A percentile compares a stretch with the other conserved stretches of the same genome.
Evolutionary conservation across 2,888 invertebrate genomes (phyloP).

Genomic region (Calephelis perditalis): DNA sequence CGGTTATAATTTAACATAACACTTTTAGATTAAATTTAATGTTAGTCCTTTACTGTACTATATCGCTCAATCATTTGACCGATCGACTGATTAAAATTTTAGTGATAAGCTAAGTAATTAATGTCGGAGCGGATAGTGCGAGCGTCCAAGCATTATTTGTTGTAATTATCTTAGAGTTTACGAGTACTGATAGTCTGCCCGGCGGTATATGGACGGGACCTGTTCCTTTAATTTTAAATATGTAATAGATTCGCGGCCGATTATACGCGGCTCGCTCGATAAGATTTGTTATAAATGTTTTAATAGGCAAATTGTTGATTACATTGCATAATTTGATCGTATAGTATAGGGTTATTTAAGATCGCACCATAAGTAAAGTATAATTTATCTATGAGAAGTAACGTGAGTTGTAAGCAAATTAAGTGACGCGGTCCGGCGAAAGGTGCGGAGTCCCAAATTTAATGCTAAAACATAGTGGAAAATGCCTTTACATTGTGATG

Average conservation of each 20-base stretch:
- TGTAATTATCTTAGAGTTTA: constrained; percentile 62
- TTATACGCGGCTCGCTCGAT: constrained; percentile 39
- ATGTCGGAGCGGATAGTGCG: constrained; percentile 42
- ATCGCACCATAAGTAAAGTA: constrained; percentile 76
- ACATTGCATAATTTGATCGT: constrained; percentile 72
- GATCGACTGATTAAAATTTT: constrained; percentile 79
- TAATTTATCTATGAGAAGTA: constrained; percentile 73
- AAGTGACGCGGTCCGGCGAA: constrained; percentile 65
- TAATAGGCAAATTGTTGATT: constrained; percentile 71
- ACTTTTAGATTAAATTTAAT: constrained; percentile 78
- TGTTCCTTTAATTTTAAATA: constrained; percentile 58
- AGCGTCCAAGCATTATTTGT: constrained; percentile 41
- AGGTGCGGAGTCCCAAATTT: constrained; percentile 67
- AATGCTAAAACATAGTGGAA: constrained; percentile 58
- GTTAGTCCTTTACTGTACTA: constrained; percentile 77
- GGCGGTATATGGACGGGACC: constrained; percentile 33
- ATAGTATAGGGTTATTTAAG: constrained; percentile 77
- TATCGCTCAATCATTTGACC: constrained; percentile 78
- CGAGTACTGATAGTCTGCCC: constrained; percentile 54
- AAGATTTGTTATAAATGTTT: constrained; percentile 68
- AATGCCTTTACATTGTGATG: constrained; percentile 70
- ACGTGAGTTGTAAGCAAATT: constrained; percentile 65
- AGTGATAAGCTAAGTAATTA: constrained; percentile 75
- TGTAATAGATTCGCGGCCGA: constrained; percentile 39
- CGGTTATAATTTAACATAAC: constrained; percentile 77